Conservation (phyloP, 2,113 vertebrate genomes). For the Taxidea taxus region DNA sequence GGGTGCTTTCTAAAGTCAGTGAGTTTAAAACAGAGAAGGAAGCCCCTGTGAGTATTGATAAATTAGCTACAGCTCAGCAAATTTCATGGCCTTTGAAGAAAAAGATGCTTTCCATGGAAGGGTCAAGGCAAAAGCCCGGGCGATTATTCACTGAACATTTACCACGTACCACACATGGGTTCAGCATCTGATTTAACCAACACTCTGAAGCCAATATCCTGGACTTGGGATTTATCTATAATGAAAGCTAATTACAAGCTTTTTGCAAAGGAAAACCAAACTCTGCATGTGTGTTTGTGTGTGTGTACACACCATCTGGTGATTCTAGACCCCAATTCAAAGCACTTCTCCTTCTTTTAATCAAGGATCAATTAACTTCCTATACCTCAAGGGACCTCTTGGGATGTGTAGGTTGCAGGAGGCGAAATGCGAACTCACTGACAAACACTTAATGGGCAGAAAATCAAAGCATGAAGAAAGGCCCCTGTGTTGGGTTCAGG, state of each 20-base stretch:
- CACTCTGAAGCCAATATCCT: conserved; percentile 37
- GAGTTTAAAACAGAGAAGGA: conserved; percentile 20
- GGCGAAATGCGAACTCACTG: conserved; percentile 69
- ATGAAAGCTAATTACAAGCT: conserved; percentile 43
- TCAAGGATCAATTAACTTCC: conserved; percentile 78
- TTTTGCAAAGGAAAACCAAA: neutral
- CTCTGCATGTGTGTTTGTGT: neutral
- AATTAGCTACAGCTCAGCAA: conserved; percentile 3
- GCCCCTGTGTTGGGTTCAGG: conserved; percentile 79
- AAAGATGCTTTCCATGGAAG: neutral
- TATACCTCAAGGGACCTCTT: conserved; percentile 72
- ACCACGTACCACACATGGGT: neutral
- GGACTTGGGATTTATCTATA: conserved; percentile 37
- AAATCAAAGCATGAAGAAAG: conserved; percentile 83
- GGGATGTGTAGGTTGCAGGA: conserved; percentile 68
- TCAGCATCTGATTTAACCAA: conserved; percentile 25
- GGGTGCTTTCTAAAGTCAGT: conserved; percentile 30
- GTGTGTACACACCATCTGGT: neutral
- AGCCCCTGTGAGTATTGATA: neutral
- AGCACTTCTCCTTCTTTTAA: conserved; percentile 64
- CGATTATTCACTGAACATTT: neutral
- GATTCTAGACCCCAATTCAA: neutral
- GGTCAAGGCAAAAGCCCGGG: neutral
- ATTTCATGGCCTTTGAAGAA: neutral
- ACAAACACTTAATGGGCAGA: conserved; percentile 78